These are phyloP conservation scores for Eilema caniola DNA, from an alignment of 2,888 invertebrate species.

Conservation along the genomic window DNA sequence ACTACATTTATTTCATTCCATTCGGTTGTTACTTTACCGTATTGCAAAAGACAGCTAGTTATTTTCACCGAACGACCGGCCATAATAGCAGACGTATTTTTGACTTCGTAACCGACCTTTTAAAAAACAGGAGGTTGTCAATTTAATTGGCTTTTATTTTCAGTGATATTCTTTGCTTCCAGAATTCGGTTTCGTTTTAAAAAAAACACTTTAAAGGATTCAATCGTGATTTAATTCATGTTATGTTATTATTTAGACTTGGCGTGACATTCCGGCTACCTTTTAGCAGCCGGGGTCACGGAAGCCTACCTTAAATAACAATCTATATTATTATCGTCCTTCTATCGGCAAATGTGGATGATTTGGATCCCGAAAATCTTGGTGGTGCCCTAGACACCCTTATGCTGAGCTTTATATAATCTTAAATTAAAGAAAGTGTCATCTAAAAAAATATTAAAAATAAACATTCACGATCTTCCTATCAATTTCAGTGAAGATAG, in stretches of 20 bases:
- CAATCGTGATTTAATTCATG: no score
- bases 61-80: background rate
- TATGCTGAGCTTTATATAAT: background rate
- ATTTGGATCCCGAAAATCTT: background rate
- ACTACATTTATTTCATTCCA: background rate
- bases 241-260: no score
- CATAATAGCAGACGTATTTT: background rate
- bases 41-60: conserved; percentile 2
- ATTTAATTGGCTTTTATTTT: background rate
- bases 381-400: background rate
- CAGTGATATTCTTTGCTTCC: background rate
- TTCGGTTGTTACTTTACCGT: conserved; percentile 1
- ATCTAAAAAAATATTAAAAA: background rate
- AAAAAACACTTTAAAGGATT: background rate
- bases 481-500: background rate
- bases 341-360: no score
- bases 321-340: no score
- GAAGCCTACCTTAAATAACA: no score
- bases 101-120: background rate
- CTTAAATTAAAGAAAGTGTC: background rate
- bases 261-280: no score
- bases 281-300: no score
- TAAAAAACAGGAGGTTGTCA: background rate
- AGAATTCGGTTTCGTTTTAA: background rate
- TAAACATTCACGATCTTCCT: background rate